A percentile compares a stretch with the other conserved stretches of the same genome.
Conservation (phyloP, 2,888 invertebrate species). For the Nycteola revayana region DNA sequence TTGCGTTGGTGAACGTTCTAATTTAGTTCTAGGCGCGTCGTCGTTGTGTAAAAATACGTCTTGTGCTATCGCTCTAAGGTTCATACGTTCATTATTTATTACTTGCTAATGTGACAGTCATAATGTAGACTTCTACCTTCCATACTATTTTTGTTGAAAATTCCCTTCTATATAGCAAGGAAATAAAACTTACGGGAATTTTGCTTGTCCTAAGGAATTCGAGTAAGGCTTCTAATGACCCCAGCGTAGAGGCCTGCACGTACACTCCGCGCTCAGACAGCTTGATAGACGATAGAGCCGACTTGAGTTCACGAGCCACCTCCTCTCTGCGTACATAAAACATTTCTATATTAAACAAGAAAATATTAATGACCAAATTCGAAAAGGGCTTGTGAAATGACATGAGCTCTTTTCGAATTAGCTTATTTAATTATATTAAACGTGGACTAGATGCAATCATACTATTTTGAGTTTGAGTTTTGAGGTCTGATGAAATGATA, state of each 20-base stretch:
- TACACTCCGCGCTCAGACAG: constrained; percentile 96
- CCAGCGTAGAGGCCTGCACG: constrained; percentile 99
- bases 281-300: constrained; percentile 95
- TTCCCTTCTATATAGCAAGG: no score
- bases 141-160: background rate
- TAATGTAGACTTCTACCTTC: no score
- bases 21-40: no score
- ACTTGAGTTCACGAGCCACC: constrained; percentile 92
- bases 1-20: no score
- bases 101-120: background rate
- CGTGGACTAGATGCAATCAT: no score
- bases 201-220: constrained; percentile 95
- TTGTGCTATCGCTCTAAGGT: background rate
- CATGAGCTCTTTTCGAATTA: no score
- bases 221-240: constrained; percentile 97
- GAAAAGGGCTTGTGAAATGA: no score
- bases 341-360: no score
- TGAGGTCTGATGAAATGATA: no score
- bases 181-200: constrained; percentile 97
- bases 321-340: constrained; percentile 89
- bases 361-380: no score
- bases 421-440: no score
- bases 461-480: no score
- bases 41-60: background rate
- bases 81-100: background rate